phyloP scores from a whole-genome alignment of 2,888 invertebrate species.

The Chelonus formosanus region DNA sequence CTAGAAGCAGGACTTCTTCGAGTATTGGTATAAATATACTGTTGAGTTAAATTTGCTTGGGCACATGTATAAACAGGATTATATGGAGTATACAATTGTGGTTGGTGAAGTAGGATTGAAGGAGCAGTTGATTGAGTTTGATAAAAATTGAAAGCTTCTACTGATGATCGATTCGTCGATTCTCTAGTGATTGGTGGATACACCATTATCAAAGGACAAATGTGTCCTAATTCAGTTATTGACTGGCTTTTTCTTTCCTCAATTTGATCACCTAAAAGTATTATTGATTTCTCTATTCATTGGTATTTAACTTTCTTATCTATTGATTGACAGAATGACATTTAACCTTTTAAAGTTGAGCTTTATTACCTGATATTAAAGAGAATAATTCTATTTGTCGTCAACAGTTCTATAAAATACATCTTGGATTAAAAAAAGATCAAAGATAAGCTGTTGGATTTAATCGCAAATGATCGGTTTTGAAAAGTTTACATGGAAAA shows the following conservation, averaged over 20 bases:
- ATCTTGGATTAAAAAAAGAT: too few species aligned
- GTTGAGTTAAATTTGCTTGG: too few species aligned
- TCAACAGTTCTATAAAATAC: too few species aligned
- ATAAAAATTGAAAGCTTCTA: conserved; percentile 10
- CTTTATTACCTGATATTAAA: conserved; percentile 24
- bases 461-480: too few species aligned
- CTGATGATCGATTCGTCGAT: conserved; percentile 28
- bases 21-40: too few species aligned
- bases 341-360: conserved; percentile 18
- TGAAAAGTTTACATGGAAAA: too few species aligned
- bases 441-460: too few species aligned
- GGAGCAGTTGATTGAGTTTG: conserved; percentile 12
- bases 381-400: too few species aligned
- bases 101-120: background rate
- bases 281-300: background rate
- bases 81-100: too few species aligned
- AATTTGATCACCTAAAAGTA: conserved; percentile 11
- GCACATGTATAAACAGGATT: too few species aligned
- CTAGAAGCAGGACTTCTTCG: too few species aligned
- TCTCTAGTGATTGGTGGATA: conserved; percentile 21
- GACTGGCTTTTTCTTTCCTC: background rate
- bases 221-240: background rate
- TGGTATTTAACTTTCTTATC: background rate
- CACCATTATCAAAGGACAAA: conserved; percentile 25
- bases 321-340: conserved; percentile 20